Evolutionary conservation across 2,888 invertebrate species (phyloP), one percentile per base, ranked within the genome.

Genomic region (Theretra japonica): DNA sequence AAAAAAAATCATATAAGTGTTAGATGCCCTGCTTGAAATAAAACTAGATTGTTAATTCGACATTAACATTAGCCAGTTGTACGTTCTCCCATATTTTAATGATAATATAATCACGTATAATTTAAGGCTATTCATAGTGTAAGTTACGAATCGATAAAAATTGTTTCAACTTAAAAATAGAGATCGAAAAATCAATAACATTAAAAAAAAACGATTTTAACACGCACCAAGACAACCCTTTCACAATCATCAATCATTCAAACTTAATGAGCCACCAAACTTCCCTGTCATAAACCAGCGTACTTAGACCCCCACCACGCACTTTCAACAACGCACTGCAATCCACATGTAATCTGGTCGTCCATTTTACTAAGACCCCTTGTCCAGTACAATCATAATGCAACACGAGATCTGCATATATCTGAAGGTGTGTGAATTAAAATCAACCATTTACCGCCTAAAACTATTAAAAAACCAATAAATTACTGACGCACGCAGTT

Each of bases 381-480:
- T 2, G 21, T 6, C 6, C 3, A 33, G 71, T 50, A 7, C 30
- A 19, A 21, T 21, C 33, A 17, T 25, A 62, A 41, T 17, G 4
- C 21, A 2, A 15, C 6, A 70, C 6, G 75, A 85, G 33, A 65
- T 80, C 84, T 21, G n/a, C 4, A 4, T 71, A 33, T 23, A 56
- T 21, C 56, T 41, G 65, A 30, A 53, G 6, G 6, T 60, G 0
- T 11, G 6, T 30, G 41, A 65, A 48, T 25, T 41, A 48, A 48
- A 83, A 80, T 79, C 80, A 77, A 81, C 80, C 82, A 83, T 87
- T 88, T 83, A 87, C 78, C 75, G 90, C 91, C 90, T 78, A 78
- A 85, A 85, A 83, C 81, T 84, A 90, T 92, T 91, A 91, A 88
- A 90, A 91, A 86, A 87, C 75, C 80, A 81, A 91, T 93, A 91